phyloP scores from a whole-genome alignment of 2,888 invertebrate genomes.

The Criorhina ranunculi region DNA sequence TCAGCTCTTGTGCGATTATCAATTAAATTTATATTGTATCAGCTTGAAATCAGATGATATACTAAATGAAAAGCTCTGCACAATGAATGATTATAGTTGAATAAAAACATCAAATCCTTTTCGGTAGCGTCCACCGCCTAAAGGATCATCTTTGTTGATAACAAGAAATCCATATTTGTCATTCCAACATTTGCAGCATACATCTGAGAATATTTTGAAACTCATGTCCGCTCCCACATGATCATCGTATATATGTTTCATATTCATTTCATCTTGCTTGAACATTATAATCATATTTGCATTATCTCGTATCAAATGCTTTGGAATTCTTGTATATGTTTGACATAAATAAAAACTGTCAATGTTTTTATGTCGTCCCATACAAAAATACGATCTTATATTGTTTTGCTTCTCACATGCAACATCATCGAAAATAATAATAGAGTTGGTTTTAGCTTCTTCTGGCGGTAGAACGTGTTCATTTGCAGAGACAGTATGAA shows the following conservation, averaged over 20 bases:
- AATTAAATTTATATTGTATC: conserved; percentile 78
- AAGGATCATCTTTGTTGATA: conserved; percentile 78
- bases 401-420: conserved; percentile 80
- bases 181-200: conserved; percentile 81
- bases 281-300: conserved; percentile 80
- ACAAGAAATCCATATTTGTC: conserved; percentile 79
- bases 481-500: conserved; percentile 69
- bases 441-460: conserved; percentile 79
- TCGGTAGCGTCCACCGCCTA: too few relatives aligned
- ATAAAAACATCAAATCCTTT: too few relatives aligned
- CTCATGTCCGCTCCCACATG: conserved; percentile 76
- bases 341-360: conserved; percentile 81
- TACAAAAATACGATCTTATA: conserved; percentile 79
- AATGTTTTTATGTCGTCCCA: conserved; percentile 80
- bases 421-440: conserved; percentile 83
- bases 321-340: conserved; percentile 80
- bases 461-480: conserved; percentile 54
- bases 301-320: conserved; percentile 81
- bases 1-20: too few relatives aligned
- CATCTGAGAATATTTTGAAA: conserved; percentile 78
- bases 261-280: conserved; percentile 80
- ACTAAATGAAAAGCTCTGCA: neutral
- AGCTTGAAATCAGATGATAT: conserved; percentile 6
- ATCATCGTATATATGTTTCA: conserved; percentile 78
- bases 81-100: neutral